Percentiles rank a stretch among this genome's conserved stretches.
phyloP scores from a whole-genome alignment of 2,888 invertebrate species.

The Eugnorisma glareosa region DNA sequence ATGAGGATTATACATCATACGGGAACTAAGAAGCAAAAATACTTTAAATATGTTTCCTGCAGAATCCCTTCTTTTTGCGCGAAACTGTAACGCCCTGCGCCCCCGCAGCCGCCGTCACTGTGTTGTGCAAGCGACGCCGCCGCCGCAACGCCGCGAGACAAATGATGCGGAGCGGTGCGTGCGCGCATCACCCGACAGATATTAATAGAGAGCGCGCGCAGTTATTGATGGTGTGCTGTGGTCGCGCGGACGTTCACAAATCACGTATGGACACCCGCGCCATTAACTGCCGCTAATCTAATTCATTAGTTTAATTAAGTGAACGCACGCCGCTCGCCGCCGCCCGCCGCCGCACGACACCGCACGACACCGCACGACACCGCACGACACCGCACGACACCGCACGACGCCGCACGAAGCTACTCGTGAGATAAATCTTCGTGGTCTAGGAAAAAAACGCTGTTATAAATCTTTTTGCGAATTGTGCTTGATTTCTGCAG shows the following conservation, averaged over 20 bases:
- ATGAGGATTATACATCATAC: conserved; percentile 28
- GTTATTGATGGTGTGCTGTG: conserved; percentile 67
- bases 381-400: not conserved
- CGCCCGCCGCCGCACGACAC: conserved; percentile 49
- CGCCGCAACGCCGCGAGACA: conserved; percentile 39
- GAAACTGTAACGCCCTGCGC: not conserved
- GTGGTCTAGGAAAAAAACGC: conserved; percentile 74
- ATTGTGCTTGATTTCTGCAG: conserved; percentile 77
- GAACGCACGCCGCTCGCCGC: conserved; percentile 71
- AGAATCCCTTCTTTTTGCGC: conserved; percentile 17
- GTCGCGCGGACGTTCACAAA: conserved; percentile 62
- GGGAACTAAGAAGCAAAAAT: conserved; percentile 21
- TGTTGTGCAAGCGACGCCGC: conserved; percentile 6
- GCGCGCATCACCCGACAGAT: conserved; percentile 66
- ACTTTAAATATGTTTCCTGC: conserved; percentile 8
- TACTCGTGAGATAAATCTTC: conserved; percentile 69
- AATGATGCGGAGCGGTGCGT: conserved; percentile 42
- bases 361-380: conserved; percentile 46
- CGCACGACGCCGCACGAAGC: conserved; percentile 42
- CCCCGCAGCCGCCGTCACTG: not conserved
- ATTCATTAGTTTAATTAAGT: conserved; percentile 82
- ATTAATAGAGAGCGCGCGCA: conserved; percentile 72
- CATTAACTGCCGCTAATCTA: conserved; percentile 70
- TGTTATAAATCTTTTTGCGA: conserved; percentile 78
- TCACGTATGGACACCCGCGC: conserved; percentile 66